Base-by-base conservation (phyloP, 2,113 vertebrate genomes). In the Vombatus ursinus region DNA sequence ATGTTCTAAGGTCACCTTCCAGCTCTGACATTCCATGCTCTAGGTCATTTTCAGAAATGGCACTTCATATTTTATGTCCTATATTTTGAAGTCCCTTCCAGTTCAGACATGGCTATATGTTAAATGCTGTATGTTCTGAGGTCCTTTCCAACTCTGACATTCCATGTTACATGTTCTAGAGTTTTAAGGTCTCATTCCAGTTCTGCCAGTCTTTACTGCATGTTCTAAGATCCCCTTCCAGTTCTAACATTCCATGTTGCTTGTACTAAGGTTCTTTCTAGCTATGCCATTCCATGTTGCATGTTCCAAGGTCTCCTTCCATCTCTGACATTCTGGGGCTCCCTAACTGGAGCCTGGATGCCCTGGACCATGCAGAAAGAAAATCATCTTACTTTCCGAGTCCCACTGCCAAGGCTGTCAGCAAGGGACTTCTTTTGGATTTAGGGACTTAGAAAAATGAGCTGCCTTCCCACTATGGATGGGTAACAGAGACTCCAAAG, bases 361-460 rank as follows among this genome's bases (percentile, higher is more conserved):
- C 25, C 49, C 77, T 92, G 50, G 28, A 14, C 92, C 68, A 92
- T 77, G 31, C 26, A 97, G 95, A 92, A 96, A 97, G 95, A 92
- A 96, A 94, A 92, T 68, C 25, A 48, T 48, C 94, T 94, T 49
- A 6, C 89, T 93, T 95, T 52, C 93, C 31, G 68, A 24, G 90
- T 95, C 54, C 94, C 48, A 92, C 26, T 92, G 37, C 49, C 77
- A 90, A 93, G 1, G 77, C 93, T 9, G 68, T 95, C 89, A 89
- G 24, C 47, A 68, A 26, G 28, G 37, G 92, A 96, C 44, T 94
- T 94, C 25, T 91, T n/a, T 90, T 68, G 49, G 52, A 52, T 84
- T 93, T n/a, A 95, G 49, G 52, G 68, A 96, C 47, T 95, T 90
- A 50, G 95, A 94, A 53, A 89, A 47, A 95, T 52, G 94, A 52